phyloP scores from a whole-genome alignment of 2,888 invertebrate genomes.

The Stenotaenia linearis region DNA sequence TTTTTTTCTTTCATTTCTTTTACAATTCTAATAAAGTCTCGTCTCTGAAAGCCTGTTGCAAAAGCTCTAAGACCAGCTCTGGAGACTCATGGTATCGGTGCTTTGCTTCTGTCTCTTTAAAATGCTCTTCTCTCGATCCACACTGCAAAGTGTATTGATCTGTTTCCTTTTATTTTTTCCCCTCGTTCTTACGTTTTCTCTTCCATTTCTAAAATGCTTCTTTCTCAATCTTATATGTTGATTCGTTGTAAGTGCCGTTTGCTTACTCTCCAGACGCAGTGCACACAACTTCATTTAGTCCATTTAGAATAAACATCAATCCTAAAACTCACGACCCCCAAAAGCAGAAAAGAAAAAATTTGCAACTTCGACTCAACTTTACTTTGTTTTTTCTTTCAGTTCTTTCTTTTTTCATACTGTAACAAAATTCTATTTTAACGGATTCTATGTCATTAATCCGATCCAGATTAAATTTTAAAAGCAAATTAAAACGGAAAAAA shows the following conservation, averaged over 20 bases:
- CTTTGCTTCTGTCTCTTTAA: slow-evolving; percentile 15
- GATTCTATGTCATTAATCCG: background rate
- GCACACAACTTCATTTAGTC: slow-evolving; percentile 15
- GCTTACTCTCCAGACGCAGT: background rate
- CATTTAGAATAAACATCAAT: slow-evolving; percentile 14
- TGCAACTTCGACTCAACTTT: background rate
- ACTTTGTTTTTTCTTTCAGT: background rate
- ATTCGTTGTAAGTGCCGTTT: slow-evolving; percentile 7
- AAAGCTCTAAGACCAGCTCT: slow-evolving; percentile 15
- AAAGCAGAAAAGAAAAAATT: background rate
- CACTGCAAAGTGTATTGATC: slow-evolving; percentile 15
- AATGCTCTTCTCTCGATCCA: slow-evolving; percentile 15
- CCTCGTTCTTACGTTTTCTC: background rate
- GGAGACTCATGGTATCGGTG: slow-evolving; percentile 14
- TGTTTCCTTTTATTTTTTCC: slow-evolving; percentile 8
- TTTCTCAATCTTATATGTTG: slow-evolving; percentile 14
- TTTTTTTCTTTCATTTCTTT: slow-evolving; percentile 1
- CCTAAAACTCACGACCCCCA: background rate
- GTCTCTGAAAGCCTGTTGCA: slow-evolving; percentile 15
- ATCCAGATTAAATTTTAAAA: background rate
- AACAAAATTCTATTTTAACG: background rate
- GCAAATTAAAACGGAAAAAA: background rate
- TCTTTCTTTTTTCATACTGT: background rate
- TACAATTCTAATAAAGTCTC: slow-evolving; percentile 19
- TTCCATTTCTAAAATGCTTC: slow-evolving; percentile 11